Conservation (phyloP, 2,113 vertebrate species). For the Leptocoma aspasia region DNA sequence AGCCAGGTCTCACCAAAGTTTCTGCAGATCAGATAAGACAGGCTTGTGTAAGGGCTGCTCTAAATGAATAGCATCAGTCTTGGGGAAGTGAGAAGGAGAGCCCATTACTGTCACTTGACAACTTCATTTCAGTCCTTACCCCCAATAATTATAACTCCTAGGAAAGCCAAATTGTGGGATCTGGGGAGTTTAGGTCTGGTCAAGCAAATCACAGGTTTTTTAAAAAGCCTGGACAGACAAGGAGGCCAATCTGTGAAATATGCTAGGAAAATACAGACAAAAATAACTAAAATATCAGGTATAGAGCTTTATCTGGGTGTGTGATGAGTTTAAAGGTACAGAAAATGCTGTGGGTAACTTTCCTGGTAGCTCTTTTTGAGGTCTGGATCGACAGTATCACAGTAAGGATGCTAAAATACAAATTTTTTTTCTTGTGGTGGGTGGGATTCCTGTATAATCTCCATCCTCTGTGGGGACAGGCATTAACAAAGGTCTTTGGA, state of each 20-base stretch:
- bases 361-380: background rate
- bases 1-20: background rate
- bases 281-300: background rate
- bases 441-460: background rate
- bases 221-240: background rate
- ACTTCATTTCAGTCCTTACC: background rate
- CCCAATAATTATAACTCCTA: background rate
- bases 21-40: conserved; percentile 19
- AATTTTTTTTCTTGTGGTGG: background rate
- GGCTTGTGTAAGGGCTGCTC: background rate
- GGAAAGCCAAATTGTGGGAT: background rate
- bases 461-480: background rate
- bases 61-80: background rate
- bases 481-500: background rate
- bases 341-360: background rate
- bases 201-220: background rate
- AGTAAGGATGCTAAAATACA: background rate
- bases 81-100: background rate
- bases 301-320: background rate
- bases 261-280: background rate
- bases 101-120: background rate
- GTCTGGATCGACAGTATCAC: background rate
- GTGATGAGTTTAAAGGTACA: background rate
- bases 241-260: background rate
- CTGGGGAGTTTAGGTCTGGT: background rate